phyloP scores from a whole-genome alignment of 2,888 invertebrate species.

The Drosophila rellima region DNA sequence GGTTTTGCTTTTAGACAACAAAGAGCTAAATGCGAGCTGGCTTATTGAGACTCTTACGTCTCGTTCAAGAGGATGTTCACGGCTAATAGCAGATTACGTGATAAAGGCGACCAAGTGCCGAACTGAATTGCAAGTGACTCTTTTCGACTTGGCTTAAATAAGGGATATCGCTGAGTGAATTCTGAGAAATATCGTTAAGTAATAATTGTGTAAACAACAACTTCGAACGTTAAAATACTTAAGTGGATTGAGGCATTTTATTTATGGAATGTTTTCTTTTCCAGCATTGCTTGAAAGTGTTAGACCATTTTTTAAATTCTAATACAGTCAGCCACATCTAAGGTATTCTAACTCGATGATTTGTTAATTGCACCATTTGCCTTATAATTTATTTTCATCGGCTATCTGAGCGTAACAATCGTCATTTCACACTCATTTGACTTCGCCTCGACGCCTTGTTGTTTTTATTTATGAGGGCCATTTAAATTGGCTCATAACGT shows the following conservation, averaged over 20 bases:
- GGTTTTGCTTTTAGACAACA: neutral
- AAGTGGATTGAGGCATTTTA: neutral
- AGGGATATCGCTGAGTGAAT: neutral
- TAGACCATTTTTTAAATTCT: too few species aligned
- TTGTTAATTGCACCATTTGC: neutral
- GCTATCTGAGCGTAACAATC: slow-evolving; percentile 36
- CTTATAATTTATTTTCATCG: neutral
- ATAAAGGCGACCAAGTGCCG: slow-evolving; percentile 40
- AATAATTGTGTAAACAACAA: neutral
- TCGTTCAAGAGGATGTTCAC: slow-evolving; percentile 47
- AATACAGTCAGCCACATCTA: neutral
- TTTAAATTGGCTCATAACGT: slow-evolving; percentile 43
- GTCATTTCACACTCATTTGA: slow-evolving; percentile 39
- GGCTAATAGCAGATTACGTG: slow-evolving; percentile 42
- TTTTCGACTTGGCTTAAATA: slow-evolving; percentile 7
- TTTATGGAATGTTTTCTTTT: neutral
- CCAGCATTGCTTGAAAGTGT: too few species aligned
- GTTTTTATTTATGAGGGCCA: slow-evolving; percentile 34
- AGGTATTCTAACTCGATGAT: neutral
- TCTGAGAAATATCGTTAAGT: slow-evolving; percentile 7
- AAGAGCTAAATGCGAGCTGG: slow-evolving; percentile 37
- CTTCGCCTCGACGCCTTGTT: slow-evolving; percentile 31
- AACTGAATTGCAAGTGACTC: slow-evolving; percentile 31
- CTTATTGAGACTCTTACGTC: slow-evolving; percentile 35
- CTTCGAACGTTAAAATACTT: neutral